Percentiles rank a stretch among this genome's conserved stretches.
Evolutionary conservation across 2,888 invertebrate species (phyloP).

Genomic region (Morpho achilles): DNA sequence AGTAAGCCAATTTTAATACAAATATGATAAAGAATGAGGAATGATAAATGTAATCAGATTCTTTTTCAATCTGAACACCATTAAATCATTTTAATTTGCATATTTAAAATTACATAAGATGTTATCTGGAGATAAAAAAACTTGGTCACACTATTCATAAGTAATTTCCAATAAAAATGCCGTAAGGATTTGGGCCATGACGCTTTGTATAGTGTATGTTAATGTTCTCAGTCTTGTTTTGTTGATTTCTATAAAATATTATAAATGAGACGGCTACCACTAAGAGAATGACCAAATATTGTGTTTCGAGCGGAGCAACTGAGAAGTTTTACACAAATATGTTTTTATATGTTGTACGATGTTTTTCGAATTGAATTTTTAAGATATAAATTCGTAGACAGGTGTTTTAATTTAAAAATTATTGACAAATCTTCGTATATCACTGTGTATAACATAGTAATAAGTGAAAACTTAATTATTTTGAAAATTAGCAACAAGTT

Average conservation of each 20-base stretch:
- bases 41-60: neutral
- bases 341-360: no score
- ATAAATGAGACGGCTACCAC: conserved; percentile 78
- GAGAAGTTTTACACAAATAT: conserved; percentile 39
- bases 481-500: no score
- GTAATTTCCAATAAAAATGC: conserved; percentile 62
- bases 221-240: conserved; percentile 73
- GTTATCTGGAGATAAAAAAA: conserved; percentile 20
- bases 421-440: no score
- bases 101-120: conserved; percentile 20
- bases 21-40: no score
- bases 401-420: no score
- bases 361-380: no score
- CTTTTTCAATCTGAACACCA: conserved; percentile 1
- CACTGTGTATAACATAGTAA: no score
- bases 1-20: no score
- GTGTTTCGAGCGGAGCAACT: conserved; percentile 41
- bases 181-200: conserved; percentile 57
- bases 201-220: conserved; percentile 60
- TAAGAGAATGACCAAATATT: conserved; percentile 76
- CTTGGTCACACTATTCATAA: conserved; percentile 61
- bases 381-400: no score
- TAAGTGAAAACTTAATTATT: no score
- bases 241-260: conserved; percentile 80
- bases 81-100: conserved; percentile 24